Conservation (phyloP, 2,888 invertebrate genomes). For the Apocheima hispidaria region DNA sequence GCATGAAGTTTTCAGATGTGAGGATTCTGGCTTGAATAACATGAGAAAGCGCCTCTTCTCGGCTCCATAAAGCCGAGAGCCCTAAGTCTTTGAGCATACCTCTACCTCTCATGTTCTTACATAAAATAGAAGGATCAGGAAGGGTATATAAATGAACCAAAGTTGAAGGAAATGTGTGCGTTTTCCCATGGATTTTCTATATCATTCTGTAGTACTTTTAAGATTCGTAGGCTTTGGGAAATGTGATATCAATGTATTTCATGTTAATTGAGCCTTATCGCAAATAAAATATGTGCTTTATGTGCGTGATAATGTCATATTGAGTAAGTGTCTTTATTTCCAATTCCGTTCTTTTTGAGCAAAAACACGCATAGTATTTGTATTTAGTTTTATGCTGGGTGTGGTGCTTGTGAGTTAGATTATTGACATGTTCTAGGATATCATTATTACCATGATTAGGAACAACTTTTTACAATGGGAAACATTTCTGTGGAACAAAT, state of each 20-base stretch:
- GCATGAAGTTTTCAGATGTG: too few relatives aligned
- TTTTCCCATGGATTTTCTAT: conserved; percentile 20
- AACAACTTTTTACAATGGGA: too few relatives aligned
- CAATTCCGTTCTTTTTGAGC: neutral
- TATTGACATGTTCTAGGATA: neutral
- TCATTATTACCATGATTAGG: too few relatives aligned
- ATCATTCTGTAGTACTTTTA: conserved; percentile 8
- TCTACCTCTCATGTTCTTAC: conserved; percentile 25
- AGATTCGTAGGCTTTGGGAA: conserved; percentile 54
- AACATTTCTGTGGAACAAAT: too few relatives aligned
- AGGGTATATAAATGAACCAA: conserved; percentile 24
- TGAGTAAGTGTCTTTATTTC: neutral
- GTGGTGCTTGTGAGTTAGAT: too few relatives aligned
- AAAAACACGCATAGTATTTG: neutral
- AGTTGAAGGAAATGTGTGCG: conserved; percentile 26
- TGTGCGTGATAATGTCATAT: neutral
- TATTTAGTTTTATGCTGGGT: neutral
- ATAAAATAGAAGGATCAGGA: conserved; percentile 30
- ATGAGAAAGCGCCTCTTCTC: too few relatives aligned
- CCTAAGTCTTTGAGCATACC: too few relatives aligned
- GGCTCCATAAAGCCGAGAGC: too few relatives aligned
- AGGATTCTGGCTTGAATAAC: too few relatives aligned
- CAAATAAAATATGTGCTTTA: conserved; percentile 4
- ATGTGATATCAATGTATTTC: conserved; percentile 51
- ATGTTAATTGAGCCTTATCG: conserved; percentile 17